These are phyloP conservation scores for Ephestia elutella DNA, from an alignment of 1,140 invertebrate genomes.

Conservation along the genomic window DNA sequence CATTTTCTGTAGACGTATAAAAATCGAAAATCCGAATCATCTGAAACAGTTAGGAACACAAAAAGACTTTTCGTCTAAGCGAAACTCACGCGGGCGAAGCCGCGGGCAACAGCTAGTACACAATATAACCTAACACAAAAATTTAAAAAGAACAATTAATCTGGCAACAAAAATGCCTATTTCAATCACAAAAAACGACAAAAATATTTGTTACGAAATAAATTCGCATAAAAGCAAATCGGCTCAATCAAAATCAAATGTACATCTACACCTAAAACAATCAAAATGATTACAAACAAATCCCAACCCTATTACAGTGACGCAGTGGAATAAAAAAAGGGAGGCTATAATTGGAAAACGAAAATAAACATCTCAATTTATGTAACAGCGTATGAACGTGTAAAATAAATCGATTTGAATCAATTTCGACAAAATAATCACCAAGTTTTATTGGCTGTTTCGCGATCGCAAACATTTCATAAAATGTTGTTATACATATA, in stretches of 20 bases:
- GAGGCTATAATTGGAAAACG: conserved; percentile 26
- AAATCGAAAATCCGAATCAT: no score
- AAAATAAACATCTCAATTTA: conserved; percentile 32
- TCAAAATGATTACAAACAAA: conserved; percentile 2
- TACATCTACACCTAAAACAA: neutral
- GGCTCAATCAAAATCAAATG: neutral
- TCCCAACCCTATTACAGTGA: conserved; percentile 1
- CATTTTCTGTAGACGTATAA: no score
- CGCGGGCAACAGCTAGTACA: no score
- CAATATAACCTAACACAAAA: no score
- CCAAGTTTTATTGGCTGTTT: conserved; percentile 28
- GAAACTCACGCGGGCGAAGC: no score
- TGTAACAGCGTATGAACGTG: conserved; percentile 21
- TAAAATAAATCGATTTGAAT: conserved; percentile 35
- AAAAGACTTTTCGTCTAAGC: no score
- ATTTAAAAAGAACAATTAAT: no score
- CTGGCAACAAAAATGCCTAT: no score
- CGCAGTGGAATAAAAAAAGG: conserved; percentile 3
- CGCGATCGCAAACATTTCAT: conserved; percentile 39
- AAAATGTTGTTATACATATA: conserved; percentile 22
- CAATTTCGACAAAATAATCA: conserved; percentile 36
- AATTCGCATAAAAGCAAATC: neutral
- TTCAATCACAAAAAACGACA: no score
- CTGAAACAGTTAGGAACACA: no score
- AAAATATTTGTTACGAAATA: neutral